Evolutionary conservation across 2,797 vertebrate species (phyloP).

Genomic region (Threskiornis aethiopicus): DNA sequence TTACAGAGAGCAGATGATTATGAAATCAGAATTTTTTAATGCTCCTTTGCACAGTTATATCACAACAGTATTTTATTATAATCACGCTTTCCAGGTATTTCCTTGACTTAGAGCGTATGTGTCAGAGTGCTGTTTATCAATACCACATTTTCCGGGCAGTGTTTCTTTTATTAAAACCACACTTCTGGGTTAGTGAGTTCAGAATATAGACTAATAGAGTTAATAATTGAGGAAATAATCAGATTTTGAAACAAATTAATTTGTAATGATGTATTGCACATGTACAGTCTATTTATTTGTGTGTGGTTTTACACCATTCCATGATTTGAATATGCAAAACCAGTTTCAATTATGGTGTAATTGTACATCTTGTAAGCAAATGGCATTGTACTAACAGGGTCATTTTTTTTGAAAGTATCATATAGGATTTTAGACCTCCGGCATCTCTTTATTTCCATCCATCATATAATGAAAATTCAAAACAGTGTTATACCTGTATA

Average conservation of each 20-base stretch:
- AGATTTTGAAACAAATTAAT: not conserved
- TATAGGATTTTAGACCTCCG: not conserved
- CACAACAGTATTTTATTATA: not conserved
- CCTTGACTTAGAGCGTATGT: not conserved
- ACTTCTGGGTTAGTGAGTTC: not conserved
- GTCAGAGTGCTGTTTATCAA: not conserved
- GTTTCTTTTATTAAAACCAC: not conserved
- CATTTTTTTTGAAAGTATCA: not conserved
- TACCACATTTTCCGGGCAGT: not conserved
- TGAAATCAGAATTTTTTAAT: not conserved
- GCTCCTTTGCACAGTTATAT: conserved; percentile 13
- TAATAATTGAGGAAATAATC: not conserved
- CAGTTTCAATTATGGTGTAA: not conserved
- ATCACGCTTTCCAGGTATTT: not conserved
- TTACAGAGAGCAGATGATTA: not conserved
- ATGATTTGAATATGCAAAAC: not conserved
- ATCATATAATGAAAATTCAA: not conserved
- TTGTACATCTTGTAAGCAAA: not conserved
- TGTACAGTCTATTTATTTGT: not conserved
- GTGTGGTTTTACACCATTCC: not conserved
- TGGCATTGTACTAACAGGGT: not conserved
- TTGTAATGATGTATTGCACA: not conserved
- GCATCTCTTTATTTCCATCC: not conserved
- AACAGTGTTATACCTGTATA: not conserved
- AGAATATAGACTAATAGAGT: not conserved